A percentile compares a stretch with the other conserved stretches of the same genome.
Conservation (phyloP, 2,797 vertebrate species). For the Gobio occitaniae region DNA sequence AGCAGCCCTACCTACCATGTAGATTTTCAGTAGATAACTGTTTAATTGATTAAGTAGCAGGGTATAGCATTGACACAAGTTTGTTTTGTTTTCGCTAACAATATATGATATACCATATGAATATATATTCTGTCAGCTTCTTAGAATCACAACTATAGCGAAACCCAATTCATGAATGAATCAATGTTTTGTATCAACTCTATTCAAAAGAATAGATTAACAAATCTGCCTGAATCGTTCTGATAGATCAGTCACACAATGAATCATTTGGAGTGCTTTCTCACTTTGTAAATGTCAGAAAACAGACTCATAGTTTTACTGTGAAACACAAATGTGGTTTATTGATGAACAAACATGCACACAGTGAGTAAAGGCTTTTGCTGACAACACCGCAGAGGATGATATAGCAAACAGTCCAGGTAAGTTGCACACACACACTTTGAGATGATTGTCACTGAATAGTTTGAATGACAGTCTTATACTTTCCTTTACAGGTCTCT, state of each 20-base stretch:
- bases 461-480: no score
- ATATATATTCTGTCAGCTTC: neutral
- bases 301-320: no score
- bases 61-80: neutral
- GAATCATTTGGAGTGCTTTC: neutral
- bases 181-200: neutral
- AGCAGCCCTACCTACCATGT: neutral
- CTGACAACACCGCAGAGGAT: no score
- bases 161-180: neutral
- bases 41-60: no score
- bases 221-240: neutral
- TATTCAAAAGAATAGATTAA: neutral
- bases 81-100: neutral
- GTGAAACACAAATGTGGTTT: no score
- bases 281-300: neutral
- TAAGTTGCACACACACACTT: no score
- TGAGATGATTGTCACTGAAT: no score
- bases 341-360: no score
- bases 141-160: neutral
- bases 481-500: no score
- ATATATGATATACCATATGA: neutral
- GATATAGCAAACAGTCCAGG: no score
- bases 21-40: neutral
- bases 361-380: no score
- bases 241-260: neutral